Evolutionary conservation across 2,113 vertebrate species (phyloP), one percentile per base, ranked within the genome.

Genomic region (Acrocephalus kingi): DNA sequence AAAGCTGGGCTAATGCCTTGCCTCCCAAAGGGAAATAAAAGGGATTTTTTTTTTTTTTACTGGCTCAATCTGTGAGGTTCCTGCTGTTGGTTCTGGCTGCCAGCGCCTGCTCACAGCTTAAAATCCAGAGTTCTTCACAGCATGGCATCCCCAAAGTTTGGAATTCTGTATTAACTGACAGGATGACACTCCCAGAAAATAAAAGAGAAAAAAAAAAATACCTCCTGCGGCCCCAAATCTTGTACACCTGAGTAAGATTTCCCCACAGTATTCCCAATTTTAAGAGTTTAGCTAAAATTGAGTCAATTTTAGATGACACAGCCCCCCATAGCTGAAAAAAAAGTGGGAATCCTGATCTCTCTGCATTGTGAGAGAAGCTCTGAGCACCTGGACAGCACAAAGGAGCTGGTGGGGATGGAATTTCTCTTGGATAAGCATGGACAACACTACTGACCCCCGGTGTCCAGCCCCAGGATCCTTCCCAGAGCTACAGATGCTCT

Each of bases 161-260:
- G 23, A 54, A 67, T 74, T 76, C 62, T 48, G 41, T 31, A 15
- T 33, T 8, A 35, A 55, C 15, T 78, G 46, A 41, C 15, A 62
- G 22, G 23, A 56, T 74, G 41, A 33, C 7, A 62, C 4, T 6
- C 13, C 17, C 12, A 31, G 39, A 63, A 74, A 87, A 74, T 3
- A n/a, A 33, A 68, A 41, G 4, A 30, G 2, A 13, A 41, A 62
- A 28, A 37, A 30, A 18, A 62, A 30, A 25, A 25, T 24, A 45
- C 4, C 12, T 2, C 20, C 7, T 4, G 6, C 2, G 0, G 4
- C 19, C 11, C 28, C 10, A 45, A 48, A 46, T 24, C 25, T 66
- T 78, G 33, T 22, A 30, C 33, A 20, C 6, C 12, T 12, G 3
- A 15, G 41, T 39, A 61, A n/a, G 16, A n/a, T 21, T 66, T 72